Evolutionary conservation across 2,797 vertebrate species (phyloP), one percentile per base, ranked within the genome.

Genomic region (Premnoplex brunnescens): DNA sequence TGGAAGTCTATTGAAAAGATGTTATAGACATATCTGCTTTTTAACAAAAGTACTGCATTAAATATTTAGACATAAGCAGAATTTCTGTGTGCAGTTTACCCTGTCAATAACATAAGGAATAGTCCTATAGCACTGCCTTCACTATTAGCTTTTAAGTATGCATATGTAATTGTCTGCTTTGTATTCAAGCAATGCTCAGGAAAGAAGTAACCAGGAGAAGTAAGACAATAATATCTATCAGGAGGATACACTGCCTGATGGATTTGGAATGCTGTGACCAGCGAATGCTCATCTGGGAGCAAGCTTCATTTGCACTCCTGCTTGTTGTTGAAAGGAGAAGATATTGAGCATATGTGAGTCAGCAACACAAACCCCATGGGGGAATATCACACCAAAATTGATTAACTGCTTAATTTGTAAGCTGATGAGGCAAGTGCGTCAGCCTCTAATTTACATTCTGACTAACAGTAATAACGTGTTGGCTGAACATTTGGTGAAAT

Each of bases 401-500:
- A 90, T 93, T 95, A 94, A 96, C 91, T 94, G 83, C 91, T 93
- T 96, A 93, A 96, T 91, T 82, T 80, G 91, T 86, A 95, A 76
- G 55, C 62, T 91, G 94, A 91, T 94, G 93, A 97, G 63, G 92
- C 69, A 96, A 95, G 52, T 91, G 64, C 88, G 87, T 95, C 89
- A 95, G 62, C 75, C 71, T 74, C 77, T 78, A 46, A 96, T 97
- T 94, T 95, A 86, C 77, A 95, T 95, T 89, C 80, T 93, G 86
- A 96, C 90, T 97, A 96, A 96, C 58, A 84, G 54, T 86, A 88
- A 93, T 80, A 89, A 91, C 88, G 92, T 95, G 80, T 79, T 96
- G 67, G 55, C 90, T 95, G 94, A 93, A 94, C 83, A 92, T 93
- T 89, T 66, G 46, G 84, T 75, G 63, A 88, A 96, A 91, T 84